Percentiles rank a stretch among this genome's conserved stretches.
Conservation (phyloP, 2,113 vertebrate species). For the Aldabrachelys gigantea region DNA sequence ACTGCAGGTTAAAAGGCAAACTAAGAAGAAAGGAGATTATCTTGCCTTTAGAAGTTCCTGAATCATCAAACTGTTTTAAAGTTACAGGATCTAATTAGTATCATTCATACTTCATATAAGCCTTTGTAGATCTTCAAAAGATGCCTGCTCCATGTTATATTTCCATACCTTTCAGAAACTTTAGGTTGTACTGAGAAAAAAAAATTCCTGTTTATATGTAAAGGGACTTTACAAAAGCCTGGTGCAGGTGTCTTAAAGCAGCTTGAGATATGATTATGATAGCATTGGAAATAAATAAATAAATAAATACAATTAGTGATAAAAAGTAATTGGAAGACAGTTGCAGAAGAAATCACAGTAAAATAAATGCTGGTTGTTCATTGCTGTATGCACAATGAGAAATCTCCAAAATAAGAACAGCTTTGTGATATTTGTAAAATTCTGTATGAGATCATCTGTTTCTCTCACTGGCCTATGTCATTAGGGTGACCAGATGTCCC, state of each 20-base stretch:
- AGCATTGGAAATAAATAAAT: not conserved
- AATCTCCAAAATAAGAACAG: not conserved
- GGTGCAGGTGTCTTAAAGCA: slow-evolving; percentile 6
- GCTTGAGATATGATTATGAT: slow-evolving; percentile 29
- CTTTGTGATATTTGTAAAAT: not conserved
- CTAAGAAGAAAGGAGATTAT: slow-evolving; percentile 46
- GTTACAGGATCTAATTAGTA: slow-evolving; percentile 61
- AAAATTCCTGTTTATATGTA: slow-evolving; percentile 17
- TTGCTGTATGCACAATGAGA: not conserved
- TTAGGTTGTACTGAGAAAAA: slow-evolving; percentile 11
- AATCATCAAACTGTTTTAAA: slow-evolving; percentile 54
- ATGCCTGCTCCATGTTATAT: slow-evolving; percentile 12
- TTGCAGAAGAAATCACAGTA: slow-evolving; percentile 36
- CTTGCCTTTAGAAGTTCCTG: slow-evolving; percentile 10
- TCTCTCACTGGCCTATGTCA: not conserved
- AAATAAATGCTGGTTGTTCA: slow-evolving; percentile 16
- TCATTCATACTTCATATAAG: slow-evolving; percentile 48
- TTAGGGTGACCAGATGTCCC: not conserved
- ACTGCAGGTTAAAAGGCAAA: slow-evolving; percentile 54
- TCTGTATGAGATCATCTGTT: not conserved
- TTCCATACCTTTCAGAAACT: slow-evolving; percentile 55
- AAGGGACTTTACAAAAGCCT: slow-evolving; percentile 33
- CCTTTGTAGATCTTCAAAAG: slow-evolving; percentile 68
- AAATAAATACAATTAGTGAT: slow-evolving; percentile 42
- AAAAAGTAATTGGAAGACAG: slow-evolving; percentile 30